These are phyloP conservation scores for Shinisaurus crocodilurus DNA, from an alignment of 2,113 vertebrate genomes.

Conservation along the genomic window DNA sequence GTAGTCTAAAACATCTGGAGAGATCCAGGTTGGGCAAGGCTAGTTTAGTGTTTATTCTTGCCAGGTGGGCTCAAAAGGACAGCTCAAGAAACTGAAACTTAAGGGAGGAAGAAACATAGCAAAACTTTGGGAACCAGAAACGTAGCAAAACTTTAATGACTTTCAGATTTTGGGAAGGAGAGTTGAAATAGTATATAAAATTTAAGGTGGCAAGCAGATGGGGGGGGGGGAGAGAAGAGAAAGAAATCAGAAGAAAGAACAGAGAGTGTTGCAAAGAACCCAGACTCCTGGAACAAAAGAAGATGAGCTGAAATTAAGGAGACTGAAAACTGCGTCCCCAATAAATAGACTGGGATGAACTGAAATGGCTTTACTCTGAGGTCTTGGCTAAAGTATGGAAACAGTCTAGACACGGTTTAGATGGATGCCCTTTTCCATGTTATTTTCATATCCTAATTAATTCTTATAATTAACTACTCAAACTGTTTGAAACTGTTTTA, in stretches of 20 bases:
- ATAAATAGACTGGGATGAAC: neutral
- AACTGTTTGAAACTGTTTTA: neutral
- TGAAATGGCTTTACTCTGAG: neutral
- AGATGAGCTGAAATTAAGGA: neutral
- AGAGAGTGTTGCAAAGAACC: neutral
- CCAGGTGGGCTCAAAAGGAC: neutral
- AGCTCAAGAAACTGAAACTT: neutral
- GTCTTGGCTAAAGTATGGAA: neutral
- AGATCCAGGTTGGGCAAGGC: neutral
- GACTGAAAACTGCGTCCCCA: neutral
- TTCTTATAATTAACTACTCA: neutral
- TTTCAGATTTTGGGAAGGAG: neutral
- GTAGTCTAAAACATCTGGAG: neutral
- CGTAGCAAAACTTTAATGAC: neutral
- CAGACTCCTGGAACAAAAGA: neutral
- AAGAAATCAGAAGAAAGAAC: no score
- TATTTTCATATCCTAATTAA: neutral
- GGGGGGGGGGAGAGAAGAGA: no score
- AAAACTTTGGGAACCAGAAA: neutral
- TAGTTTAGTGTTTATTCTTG: neutral
- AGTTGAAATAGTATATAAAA: neutral
- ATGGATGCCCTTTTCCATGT: neutral
- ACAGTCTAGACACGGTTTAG: no score
- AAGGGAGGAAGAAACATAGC: neutral
- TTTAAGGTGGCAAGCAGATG: no score